phyloP scores from a whole-genome alignment of 2,113 vertebrate species.

The Athene noctua region DNA sequence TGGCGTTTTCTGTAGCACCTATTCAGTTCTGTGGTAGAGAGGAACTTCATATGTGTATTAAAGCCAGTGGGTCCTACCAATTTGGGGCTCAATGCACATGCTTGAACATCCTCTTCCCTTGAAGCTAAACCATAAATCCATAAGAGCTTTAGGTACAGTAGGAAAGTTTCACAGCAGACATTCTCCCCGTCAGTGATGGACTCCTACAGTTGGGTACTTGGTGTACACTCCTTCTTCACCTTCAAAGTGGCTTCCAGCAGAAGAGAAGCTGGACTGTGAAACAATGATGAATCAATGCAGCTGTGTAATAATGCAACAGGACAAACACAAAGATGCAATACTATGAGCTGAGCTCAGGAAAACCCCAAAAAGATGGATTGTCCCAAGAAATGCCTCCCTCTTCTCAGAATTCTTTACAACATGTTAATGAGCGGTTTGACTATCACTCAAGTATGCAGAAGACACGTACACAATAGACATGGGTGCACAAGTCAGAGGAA shows the following conservation, averaged over 20 bases:
- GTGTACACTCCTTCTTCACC: accelerated
- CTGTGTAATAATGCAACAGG: neutral
- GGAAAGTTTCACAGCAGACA: neutral
- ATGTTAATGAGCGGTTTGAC: neutral
- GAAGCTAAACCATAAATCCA: neutral
- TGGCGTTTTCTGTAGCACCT: neutral
- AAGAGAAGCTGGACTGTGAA: neutral
- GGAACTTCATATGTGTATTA: accelerated
- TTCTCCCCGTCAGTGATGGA: accelerated
- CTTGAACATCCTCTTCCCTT: neutral
- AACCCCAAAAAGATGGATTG: neutral
- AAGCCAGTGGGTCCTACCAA: neutral
- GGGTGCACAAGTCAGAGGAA: neutral
- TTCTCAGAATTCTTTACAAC: neutral
- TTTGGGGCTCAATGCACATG: neutral
- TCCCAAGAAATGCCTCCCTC: neutral
- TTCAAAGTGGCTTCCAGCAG: neutral
- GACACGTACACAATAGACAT: neutral
- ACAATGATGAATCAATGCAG: neutral
- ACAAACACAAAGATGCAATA: neutral
- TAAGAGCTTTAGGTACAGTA: neutral
- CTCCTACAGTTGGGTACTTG: neutral
- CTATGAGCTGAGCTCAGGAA: neutral
- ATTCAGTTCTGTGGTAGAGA: neutral
- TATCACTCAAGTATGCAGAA: neutral